Evolutionary conservation across 2,888 invertebrate genomes (phyloP).

Genomic region (Sarcophaga carnaria): DNA sequence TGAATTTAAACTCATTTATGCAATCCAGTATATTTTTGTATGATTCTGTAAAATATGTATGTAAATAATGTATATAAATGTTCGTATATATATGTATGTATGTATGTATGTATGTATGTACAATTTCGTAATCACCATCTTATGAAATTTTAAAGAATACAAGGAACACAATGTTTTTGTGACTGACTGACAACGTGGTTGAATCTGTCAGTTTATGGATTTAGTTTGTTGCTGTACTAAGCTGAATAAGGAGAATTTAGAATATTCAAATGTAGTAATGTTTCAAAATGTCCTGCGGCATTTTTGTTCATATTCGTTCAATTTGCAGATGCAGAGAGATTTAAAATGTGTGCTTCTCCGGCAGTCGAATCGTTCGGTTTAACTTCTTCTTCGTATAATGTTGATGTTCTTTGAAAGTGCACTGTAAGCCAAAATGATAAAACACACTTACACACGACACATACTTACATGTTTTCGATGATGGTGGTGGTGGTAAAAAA

Average conservation of each 20-base stretch:
- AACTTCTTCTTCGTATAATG: constrained; percentile 4
- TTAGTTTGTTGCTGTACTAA: constrained; percentile 49
- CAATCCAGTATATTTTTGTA: neutral
- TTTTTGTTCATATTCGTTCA: constrained; percentile 78
- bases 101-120: neutral
- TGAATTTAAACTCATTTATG: neutral
- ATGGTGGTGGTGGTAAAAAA: constrained; percentile 32
- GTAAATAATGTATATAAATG: neutral
- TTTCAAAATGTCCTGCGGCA: constrained; percentile 74
- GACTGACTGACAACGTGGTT: constrained; percentile 68
- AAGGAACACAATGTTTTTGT: constrained; percentile 35
- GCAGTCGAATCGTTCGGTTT: constrained; percentile 71
- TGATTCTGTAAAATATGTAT: neutral
- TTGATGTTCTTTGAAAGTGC: neutral
- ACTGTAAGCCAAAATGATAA: neutral
- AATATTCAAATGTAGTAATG: constrained; percentile 72
- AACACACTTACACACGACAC: neutral
- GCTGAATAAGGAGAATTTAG: constrained; percentile 56
- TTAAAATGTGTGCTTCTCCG: constrained; percentile 75
- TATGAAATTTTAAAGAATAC: neutral
- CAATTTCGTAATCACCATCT: neutral
- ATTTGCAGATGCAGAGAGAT: constrained; percentile 79
- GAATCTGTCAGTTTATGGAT: constrained; percentile 66
- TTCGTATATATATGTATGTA: neutral
- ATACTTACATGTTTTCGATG: neutral